Base-by-base conservation (phyloP, 1,140 invertebrate species). In the Octopus sinensis region DNA sequence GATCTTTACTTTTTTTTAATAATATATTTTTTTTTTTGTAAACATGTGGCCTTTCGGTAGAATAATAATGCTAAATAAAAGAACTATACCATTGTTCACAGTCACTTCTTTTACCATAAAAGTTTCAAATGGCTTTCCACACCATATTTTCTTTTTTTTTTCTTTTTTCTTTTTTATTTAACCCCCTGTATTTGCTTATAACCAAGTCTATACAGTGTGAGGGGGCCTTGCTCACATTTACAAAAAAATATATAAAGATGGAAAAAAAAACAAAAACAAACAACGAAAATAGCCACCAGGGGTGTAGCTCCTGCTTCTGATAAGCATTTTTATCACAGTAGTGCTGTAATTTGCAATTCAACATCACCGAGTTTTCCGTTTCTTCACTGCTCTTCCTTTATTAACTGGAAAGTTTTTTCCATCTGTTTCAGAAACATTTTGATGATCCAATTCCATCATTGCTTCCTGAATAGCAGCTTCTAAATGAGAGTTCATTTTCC, bases 381-480 rank as follows among this genome's bases (percentile, higher is more conserved):
- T 77, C 30, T 77, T 77, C 43, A 77, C 76, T 53, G 76, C 7
- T 17, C 76, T 77, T 77, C 76, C 76, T 77, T 77, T 77, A 43
- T 51, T 52, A 13, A 77, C 13, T 17, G 30, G 6, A 53, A 51
- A 77, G 43, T 51, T 77, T 53, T 77, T 77, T 4, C 76, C 43
- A 53, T 53, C 76, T 43, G 30, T 6, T 77, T 77, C 76, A 6
- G 52, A 51, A 9, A 77, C 76, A 53, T 77, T 53, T 80, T 84
- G 80, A 53, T 93, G 92, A 89, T 95, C 94, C 85, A 96, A 90
- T 88, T 96, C 95, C 81, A 93, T 92, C 95, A 96, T 96, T 78
- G 95, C 95, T 92, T 96, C 95, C 92, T 96, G 95, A 88, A 96
- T 96, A 76, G 95, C 95, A 88, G 95, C 95, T 91, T 96, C 95